Base-by-base conservation (phyloP, 2,797 vertebrate genomes). In the Spinus pinus region DNA sequence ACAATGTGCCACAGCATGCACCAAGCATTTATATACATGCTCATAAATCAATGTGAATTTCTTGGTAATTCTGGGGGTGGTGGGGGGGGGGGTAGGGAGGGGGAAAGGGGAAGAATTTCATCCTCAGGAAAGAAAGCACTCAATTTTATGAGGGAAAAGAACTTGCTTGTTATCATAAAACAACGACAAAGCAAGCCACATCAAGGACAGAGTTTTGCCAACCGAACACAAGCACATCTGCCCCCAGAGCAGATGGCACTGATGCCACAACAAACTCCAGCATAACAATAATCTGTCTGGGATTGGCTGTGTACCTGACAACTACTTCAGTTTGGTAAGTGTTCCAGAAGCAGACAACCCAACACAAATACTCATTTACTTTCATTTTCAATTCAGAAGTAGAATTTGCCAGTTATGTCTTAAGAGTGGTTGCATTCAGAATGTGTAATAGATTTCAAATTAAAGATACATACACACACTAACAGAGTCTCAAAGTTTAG, bases 201-300 rank as follows among this genome's bases (percentile, higher is more conserved):
- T 70, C 87, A 74, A 85, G 60, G 60, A 77, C 31, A 39, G 53
- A 78, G 56, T 35, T 91, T 37, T 77, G 57, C 74, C 77, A 69
- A 42, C 9, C 2, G 0, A 72, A 74, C 0, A 6, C 61, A 62
- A 58, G 39, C 37, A 37, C 37, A 37, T 37, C 60, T 70, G n/a
- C 46, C 60, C 50, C 44, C 39, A 12, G 61, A 85, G 79, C 82
- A 91, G 69, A 81, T 30, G 69, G 91, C 79, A 83, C 27, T 41
- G 82, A 54, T 15, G 16, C 0, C 4, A 57, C 1, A 31, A 62
- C 7, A 49, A 74, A 44, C 37, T 56, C 46, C 79, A 82, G 30
- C 33, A 16, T 5, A 85, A 67, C 37, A 71, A 53, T 47, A 39
- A 83, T 37, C 69, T 28, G 70, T 42, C 84, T 57, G 53, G 57